Percentiles rank a stretch among this genome's conserved stretches.
Evolutionary conservation across 2,797 vertebrate genomes (phyloP).

Genomic region (Cryptoblepharus egeriae): DNA sequence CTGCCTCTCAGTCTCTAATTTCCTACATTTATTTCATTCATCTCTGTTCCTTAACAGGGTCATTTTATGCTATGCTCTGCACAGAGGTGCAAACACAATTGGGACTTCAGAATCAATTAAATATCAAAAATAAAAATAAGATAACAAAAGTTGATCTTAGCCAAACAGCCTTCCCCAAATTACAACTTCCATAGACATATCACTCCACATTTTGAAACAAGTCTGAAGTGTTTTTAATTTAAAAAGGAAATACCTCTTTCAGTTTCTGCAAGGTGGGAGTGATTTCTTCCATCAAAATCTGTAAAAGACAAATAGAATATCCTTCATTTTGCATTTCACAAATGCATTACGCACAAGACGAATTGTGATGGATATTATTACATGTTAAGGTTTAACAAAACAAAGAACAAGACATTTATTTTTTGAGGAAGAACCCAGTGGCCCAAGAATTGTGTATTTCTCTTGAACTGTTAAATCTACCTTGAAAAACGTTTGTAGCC

Average conservation of each 20-base stretch:
- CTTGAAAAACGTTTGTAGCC: background rate
- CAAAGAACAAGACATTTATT: background rate
- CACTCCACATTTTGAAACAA: background rate
- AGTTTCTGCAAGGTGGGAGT: conserved; percentile 92
- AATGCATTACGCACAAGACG: background rate
- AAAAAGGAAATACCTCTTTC: conserved; percentile 83
- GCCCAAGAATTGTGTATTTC: too few species aligned
- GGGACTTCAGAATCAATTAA: background rate
- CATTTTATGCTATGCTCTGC: background rate
- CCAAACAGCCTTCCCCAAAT: background rate
- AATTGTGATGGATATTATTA: background rate
- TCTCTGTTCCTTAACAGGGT: background rate
- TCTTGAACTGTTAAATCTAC: too few species aligned
- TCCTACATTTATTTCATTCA: background rate
- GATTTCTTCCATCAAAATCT: conserved; percentile 95
- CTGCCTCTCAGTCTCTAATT: background rate
- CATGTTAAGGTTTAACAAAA: background rate
- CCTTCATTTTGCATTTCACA: conserved; percentile 1
- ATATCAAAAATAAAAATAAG: background rate
- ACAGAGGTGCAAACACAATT: too few species aligned
- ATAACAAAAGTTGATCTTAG: background rate
- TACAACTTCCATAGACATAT: background rate
- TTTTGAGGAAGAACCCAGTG: background rate
- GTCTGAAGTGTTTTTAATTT: background rate
- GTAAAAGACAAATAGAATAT: conserved; percentile 54